These are phyloP conservation scores for Gandaritis pyraliata DNA, from an alignment of 2,888 invertebrate genomes.

Conservation along the genomic window DNA sequence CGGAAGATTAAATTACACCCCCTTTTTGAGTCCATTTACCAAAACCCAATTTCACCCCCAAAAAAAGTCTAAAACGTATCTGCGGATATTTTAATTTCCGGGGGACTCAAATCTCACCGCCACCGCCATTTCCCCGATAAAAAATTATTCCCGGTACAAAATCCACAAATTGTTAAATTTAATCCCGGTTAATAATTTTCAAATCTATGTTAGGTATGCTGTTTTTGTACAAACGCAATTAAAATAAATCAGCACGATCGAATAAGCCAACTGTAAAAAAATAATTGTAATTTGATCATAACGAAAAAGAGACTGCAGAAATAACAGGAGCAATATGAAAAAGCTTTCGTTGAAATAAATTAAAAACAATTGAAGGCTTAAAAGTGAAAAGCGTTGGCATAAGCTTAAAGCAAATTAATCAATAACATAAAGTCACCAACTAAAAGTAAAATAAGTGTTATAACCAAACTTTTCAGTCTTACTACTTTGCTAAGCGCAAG, in stretches of 20 bases:
- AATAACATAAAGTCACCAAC: neutral
- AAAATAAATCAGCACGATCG: neutral
- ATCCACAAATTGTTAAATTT: constrained; percentile 48
- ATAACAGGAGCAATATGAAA: too few species aligned
- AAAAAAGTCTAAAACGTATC: constrained; percentile 43
- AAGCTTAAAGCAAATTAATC: too few species aligned
- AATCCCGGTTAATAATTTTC: constrained; percentile 52
- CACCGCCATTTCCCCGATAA: constrained; percentile 49
- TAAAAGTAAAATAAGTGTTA: constrained; percentile 9
- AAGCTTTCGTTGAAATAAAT: too few species aligned
- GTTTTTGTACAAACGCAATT: constrained; percentile 10
- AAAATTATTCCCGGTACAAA: constrained; percentile 47
- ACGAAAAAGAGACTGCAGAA: neutral
- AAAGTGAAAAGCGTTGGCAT: neutral
- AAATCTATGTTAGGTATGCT: constrained; percentile 3
- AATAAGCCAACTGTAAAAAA: neutral
- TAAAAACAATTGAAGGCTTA: too few species aligned
- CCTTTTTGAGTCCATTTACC: neutral
- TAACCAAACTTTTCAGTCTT: constrained; percentile 30
- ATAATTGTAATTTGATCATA: neutral
- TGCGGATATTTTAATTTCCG: constrained; percentile 59
- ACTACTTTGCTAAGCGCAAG: constrained; percentile 33
- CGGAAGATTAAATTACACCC: constrained; percentile 5
- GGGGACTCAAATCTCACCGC: constrained; percentile 48
- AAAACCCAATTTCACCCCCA: constrained; percentile 29